These are phyloP conservation scores for Plutella xylostella DNA, from an alignment of 2,888 invertebrate genomes.

Conservation along the genomic window DNA sequence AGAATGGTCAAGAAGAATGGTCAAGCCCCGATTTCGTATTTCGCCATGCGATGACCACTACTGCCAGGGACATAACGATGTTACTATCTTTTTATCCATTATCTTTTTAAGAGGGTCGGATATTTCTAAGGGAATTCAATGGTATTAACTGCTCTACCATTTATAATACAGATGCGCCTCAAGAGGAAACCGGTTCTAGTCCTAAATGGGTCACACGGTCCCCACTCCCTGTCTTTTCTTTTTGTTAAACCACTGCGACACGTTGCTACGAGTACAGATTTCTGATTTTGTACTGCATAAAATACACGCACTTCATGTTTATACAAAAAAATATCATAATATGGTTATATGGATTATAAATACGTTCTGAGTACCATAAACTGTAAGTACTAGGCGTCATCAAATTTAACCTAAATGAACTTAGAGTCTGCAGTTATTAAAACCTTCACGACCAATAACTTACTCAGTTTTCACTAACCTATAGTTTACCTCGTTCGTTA, in stretches of 20 bases:
- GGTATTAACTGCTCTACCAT: conserved; percentile 58
- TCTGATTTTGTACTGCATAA: too few species aligned
- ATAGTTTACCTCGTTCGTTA: too few species aligned
- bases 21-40: conserved; percentile 52
- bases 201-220: conserved; percentile 69
- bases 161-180: conserved; percentile 59
- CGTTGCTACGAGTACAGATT: conserved; percentile 4
- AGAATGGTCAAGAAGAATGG: conserved; percentile 55
- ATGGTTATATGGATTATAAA: neutral
- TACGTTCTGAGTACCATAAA: neutral
- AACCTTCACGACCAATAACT: too few species aligned
- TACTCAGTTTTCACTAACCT: too few species aligned
- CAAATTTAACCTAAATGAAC: too few species aligned
- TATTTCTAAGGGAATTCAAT: conserved; percentile 57
- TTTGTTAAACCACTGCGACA: conserved; percentile 44
- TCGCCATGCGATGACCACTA: conserved; percentile 47
- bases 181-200: conserved; percentile 64
- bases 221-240: conserved; percentile 53
- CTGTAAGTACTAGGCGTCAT: too few species aligned
- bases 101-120: conserved; percentile 55
- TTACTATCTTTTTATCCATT: conserved; percentile 58
- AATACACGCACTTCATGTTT: too few species aligned
- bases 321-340: neutral
- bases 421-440: too few species aligned
- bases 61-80: conserved; percentile 47